A percentile compares a stretch with the other conserved stretches of the same genome.
phyloP scores from a whole-genome alignment of 2,797 vertebrate species.

The Chlorospingus semifuscus region DNA sequence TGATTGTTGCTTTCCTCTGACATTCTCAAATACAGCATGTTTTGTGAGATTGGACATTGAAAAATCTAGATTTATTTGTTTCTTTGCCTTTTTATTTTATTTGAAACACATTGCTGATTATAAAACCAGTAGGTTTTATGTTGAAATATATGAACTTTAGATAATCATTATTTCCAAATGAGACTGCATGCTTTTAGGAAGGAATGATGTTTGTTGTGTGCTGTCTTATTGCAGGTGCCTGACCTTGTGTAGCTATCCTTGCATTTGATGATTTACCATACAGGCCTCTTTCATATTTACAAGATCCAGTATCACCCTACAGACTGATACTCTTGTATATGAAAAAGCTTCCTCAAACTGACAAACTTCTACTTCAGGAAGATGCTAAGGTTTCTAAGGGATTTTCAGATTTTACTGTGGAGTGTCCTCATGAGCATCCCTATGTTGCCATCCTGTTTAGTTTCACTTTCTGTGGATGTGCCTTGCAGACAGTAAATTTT shows the following conservation, averaged over 20 bases:
- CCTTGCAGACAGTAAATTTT: not conserved
- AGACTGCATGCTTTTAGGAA: not conserved
- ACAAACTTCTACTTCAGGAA: not conserved
- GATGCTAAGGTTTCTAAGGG: not conserved
- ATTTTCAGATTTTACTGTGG: not conserved
- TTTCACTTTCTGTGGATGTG: not conserved
- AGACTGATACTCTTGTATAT: not conserved
- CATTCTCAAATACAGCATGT: not conserved
- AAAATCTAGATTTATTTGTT: not conserved
- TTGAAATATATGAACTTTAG: not conserved
- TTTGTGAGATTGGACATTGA: not conserved
- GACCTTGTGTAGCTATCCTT: not conserved
- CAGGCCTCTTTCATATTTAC: not conserved
- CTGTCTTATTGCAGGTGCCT: not conserved
- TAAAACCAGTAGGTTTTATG: not conserved
- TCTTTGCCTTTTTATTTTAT: not conserved
- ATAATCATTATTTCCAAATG: not conserved
- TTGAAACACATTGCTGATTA: not conserved
- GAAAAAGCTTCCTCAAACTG: not conserved
- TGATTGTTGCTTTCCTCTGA: not conserved
- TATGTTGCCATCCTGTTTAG: not conserved
- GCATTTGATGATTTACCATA: not conserved
- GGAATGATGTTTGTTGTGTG: fast-evolving
- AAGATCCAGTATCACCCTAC: not conserved
- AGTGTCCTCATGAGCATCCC: not conserved